These are phyloP conservation scores for Eupithecia abbreviata DNA, from an alignment of 2,888 invertebrate genomes.

Conservation along the genomic window DNA sequence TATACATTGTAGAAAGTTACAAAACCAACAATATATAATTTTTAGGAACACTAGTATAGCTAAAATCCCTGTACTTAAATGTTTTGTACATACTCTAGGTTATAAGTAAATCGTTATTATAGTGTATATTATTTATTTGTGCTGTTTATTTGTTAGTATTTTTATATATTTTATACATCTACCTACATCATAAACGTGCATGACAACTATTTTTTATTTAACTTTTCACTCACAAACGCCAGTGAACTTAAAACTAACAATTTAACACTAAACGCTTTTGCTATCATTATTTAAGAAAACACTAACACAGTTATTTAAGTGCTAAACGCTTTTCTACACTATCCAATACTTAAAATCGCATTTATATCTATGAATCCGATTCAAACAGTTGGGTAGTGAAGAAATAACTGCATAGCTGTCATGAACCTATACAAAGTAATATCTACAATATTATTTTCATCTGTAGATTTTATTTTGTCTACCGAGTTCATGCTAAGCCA, in stretches of 20 bases:
- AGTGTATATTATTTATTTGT: conserved; percentile 23
- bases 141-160: conserved; percentile 12
- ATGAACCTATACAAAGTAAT: neutral
- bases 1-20: conserved; percentile 25
- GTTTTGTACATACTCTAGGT: conserved; percentile 15
- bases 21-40: conserved; percentile 5
- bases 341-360: neutral
- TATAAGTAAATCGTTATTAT: conserved; percentile 9
- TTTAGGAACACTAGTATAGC: conserved; percentile 14
- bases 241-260: neutral
- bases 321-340: neutral
- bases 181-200: conserved; percentile 21
- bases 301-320: conserved; percentile 5
- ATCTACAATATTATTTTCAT: neutral
- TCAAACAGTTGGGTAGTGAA: neutral
- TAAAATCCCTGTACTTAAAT: conserved; percentile 18
- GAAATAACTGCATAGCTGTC: neutral
- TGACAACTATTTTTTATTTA: neutral
- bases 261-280: neutral
- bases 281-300: neutral
- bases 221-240: neutral
- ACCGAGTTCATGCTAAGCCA: neutral
- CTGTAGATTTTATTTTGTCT: neutral
- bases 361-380: neutral
- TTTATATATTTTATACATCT: conserved; percentile 6